phyloP scores from a whole-genome alignment of 1,140 invertebrate species.

The Heterodera carotae region DNA sequence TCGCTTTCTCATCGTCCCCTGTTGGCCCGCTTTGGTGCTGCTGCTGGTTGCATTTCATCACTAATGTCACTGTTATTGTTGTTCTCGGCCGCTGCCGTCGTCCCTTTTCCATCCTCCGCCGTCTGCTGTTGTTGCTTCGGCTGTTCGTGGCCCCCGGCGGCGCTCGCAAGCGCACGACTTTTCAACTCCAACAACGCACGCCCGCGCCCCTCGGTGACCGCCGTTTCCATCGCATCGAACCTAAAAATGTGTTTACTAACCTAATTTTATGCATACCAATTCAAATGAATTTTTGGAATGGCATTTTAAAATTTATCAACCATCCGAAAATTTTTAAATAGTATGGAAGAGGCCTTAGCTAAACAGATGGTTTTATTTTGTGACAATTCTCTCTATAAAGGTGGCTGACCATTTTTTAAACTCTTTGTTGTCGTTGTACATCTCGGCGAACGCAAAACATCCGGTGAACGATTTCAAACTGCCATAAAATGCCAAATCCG shows the following conservation, averaged over 20 bases:
- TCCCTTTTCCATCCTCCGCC: background rate
- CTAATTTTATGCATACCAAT: no score
- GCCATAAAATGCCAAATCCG: constrained; percentile 79
- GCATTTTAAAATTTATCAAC: no score
- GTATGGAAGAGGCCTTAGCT: no score
- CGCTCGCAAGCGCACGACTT: constrained; percentile 1
- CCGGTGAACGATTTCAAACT: constrained; percentile 92
- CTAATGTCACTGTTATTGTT: background rate
- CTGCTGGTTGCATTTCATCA: background rate
- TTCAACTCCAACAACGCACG: constrained; percentile 32
- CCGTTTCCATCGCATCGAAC: constrained; percentile 41
- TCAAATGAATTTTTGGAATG: no score
- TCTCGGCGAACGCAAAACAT: constrained; percentile 84
- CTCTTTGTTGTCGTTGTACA: constrained; percentile 66
- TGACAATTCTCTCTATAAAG: no score
- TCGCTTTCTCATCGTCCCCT: background rate
- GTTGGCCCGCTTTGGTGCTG: no score
- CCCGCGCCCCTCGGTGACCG: constrained; percentile 43
- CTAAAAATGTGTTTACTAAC: no score
- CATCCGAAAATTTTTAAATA: background rate
- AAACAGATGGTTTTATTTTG: no score
- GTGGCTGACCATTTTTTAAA: constrained; percentile 41
- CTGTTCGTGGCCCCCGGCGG: no score
- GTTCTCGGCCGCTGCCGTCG: background rate
- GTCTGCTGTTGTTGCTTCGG: background rate